These are phyloP conservation scores for Ciconia boyciana DNA, from an alignment of 2,113 vertebrate genomes.

Conservation along the genomic window DNA sequence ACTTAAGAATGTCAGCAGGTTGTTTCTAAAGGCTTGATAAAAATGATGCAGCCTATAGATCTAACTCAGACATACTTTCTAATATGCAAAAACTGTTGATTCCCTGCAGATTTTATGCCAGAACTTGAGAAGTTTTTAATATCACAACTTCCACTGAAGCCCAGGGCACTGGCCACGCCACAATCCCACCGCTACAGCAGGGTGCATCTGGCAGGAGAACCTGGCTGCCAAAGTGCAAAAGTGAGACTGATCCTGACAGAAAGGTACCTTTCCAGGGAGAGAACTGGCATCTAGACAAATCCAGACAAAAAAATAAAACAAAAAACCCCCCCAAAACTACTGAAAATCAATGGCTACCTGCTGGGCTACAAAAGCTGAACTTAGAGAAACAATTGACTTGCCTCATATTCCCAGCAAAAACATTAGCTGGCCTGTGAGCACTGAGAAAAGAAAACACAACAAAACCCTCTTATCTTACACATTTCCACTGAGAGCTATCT, in stretches of 20 bases:
- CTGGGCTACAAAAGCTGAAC: background rate
- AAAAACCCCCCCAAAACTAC: background rate
- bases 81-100: background rate
- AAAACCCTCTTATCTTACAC: background rate
- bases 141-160: background rate
- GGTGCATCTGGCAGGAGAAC: background rate
- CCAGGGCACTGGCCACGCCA: background rate
- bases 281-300: background rate
- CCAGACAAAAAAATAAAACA: background rate
- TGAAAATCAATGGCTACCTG: background rate
- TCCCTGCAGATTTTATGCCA: background rate
- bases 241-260: background rate
- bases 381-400: background rate
- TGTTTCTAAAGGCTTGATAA: background rate
- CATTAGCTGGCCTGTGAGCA: background rate
- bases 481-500: background rate
- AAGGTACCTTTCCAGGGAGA: background rate
- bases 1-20: background rate
- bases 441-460: background rate
- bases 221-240: fast-evolving
- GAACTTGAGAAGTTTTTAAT: background rate
- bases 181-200: background rate
- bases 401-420: background rate
- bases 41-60: background rate
- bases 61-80: background rate